Percentiles rank a stretch among this genome's conserved stretches.
phyloP scores from a whole-genome alignment of 2,797 vertebrate species.

The Alosa sapidissima region DNA sequence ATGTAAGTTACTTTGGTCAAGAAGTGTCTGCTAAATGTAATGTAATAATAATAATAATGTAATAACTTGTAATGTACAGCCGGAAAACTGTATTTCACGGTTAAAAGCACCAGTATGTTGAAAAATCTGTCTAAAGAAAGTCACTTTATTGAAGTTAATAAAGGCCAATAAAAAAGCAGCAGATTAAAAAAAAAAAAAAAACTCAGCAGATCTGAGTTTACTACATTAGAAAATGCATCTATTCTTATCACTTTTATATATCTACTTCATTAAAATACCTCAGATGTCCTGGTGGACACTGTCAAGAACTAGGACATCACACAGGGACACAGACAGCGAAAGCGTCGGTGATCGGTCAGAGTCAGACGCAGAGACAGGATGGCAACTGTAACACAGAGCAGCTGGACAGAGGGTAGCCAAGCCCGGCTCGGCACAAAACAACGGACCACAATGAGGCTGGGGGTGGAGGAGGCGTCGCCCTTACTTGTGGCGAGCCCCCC shows the following conservation, averaged over 20 bases:
- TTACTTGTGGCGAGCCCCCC: slow-evolving; percentile 99
- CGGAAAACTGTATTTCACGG: not conserved
- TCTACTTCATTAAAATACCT: not conserved
- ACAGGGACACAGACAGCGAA: not conserved
- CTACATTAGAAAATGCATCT: not conserved
- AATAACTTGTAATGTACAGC: not conserved
- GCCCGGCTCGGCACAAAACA: slow-evolving; percentile 41
- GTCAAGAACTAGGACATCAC: not conserved
- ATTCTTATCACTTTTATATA: not conserved
- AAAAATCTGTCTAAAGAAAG: too few species aligned
- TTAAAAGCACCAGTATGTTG: not conserved
- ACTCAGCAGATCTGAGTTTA: not conserved
- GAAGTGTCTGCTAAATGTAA: too few species aligned
- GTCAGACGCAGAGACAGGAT: slow-evolving; percentile 39
- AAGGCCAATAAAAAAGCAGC: not conserved
- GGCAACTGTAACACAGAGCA: slow-evolving; percentile 39
- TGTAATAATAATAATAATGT: too few species aligned
- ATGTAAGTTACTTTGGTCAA: too few species aligned
- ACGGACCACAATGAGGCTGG: not conserved
- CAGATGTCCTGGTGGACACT: not conserved
- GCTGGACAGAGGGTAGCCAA: slow-evolving; percentile 41
- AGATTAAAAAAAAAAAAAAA: not conserved
- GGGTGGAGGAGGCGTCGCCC: slow-evolving; percentile 63
- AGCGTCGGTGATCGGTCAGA: slow-evolving; percentile 16
- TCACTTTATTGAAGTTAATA: not conserved